phyloP scores from a whole-genome alignment of 2,888 invertebrate species.

The Agriopis leucophaearia region DNA sequence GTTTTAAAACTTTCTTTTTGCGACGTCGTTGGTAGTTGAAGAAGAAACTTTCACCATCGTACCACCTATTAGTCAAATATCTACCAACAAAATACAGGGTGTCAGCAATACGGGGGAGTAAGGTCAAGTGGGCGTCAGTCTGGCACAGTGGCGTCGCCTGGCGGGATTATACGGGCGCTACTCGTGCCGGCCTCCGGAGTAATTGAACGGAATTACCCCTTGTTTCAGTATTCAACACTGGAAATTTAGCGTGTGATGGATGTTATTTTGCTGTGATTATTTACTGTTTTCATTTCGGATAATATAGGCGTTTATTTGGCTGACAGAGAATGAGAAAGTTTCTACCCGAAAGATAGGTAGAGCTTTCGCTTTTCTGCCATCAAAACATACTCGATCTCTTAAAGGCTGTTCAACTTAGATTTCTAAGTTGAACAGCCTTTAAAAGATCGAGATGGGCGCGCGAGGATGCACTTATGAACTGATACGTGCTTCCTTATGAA shows the following conservation, averaged over 20 bases:
- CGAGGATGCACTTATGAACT: too few relatives aligned
- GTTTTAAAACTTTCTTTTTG: too few relatives aligned
- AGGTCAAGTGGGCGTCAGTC: slow-evolving; percentile 39
- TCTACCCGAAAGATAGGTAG: too few relatives aligned
- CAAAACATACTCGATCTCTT: too few relatives aligned
- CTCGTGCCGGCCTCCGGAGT: slow-evolving; percentile 20
- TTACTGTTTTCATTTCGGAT: slow-evolving; percentile 8
- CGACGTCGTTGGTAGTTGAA: too few relatives aligned
- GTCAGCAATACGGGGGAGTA: slow-evolving; percentile 18
- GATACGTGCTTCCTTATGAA: too few relatives aligned
- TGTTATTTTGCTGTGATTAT: slow-evolving; percentile 15
- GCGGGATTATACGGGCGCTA: slow-evolving; percentile 19
- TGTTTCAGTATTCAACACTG: slow-evolving; percentile 24
- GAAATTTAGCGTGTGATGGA: slow-evolving; percentile 15
- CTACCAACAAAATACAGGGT: slow-evolving; percentile 31
- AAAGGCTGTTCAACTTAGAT: too few relatives aligned
- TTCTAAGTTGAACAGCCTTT: too few relatives aligned
- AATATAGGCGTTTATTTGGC: background rate
- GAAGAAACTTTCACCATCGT: too few relatives aligned
- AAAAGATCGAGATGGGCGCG: too few relatives aligned
- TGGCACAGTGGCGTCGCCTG: slow-evolving; percentile 33
- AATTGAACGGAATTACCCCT: slow-evolving; percentile 33
- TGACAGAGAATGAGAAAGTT: background rate
- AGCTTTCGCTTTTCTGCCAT: too few relatives aligned
- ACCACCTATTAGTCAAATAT: slow-evolving; percentile 11